Conservation (phyloP, 2,888 invertebrate species). For the Pterostichus madidus region DNA sequence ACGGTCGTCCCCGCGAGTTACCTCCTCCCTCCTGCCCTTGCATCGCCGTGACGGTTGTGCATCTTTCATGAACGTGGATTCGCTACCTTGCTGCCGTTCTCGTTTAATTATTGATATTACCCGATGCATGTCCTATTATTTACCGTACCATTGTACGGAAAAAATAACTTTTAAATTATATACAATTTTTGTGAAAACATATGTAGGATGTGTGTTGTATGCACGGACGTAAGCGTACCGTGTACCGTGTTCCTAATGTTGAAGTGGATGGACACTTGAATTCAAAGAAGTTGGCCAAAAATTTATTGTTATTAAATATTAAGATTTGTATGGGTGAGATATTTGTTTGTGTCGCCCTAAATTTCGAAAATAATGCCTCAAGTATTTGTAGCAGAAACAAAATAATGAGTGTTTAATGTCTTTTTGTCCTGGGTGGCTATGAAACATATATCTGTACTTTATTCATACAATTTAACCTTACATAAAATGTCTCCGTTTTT, state of each 20-base stretch:
- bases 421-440: too few species aligned
- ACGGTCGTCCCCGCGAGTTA: not conserved
- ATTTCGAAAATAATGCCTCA: too few species aligned
- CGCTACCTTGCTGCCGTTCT: conserved; percentile 76
- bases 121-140: conserved; percentile 76
- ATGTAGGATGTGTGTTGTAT: conserved; percentile 74
- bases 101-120: conserved; percentile 77
- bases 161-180: conserved; percentile 77
- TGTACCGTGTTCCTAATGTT: not conserved
- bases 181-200: conserved; percentile 77
- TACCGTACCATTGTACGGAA: conserved; percentile 77
- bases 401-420: too few species aligned
- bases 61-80: conserved; percentile 67
- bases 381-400: too few species aligned
- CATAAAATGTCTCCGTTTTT: too few species aligned
- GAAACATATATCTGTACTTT: too few species aligned
- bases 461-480: too few species aligned
- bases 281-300: conserved; percentile 12
- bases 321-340: too few species aligned
- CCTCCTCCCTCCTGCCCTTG: too few species aligned
- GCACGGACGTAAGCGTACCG: conserved; percentile 21
- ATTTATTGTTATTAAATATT: too few species aligned
- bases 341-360: too few species aligned
- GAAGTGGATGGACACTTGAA: not conserved
- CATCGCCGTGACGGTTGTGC: conserved; percentile 37